Conservation (phyloP, 2,888 invertebrate species). For the Euproctis similis region DNA sequence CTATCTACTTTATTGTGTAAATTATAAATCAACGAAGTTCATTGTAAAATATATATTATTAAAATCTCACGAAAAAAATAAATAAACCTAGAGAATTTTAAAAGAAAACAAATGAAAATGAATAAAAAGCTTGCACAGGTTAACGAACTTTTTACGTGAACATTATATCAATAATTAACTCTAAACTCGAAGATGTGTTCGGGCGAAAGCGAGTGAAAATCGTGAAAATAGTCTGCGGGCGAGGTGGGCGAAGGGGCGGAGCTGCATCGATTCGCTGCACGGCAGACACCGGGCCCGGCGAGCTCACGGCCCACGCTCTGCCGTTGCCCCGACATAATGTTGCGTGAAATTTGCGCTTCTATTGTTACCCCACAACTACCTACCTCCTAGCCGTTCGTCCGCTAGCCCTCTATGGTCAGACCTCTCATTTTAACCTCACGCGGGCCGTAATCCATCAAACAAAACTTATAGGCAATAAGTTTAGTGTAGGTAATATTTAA, state of each 20-base stretch:
- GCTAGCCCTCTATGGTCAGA: conserved; percentile 39
- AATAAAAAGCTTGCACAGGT: neutral
- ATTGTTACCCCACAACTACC: conserved; percentile 51
- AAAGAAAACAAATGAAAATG: neutral
- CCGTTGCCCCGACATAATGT: conserved; percentile 54
- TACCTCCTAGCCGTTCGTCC: conserved; percentile 41
- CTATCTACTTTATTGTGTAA: too few species aligned
- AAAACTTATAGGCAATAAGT: too few species aligned
- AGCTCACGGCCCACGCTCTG: conserved; percentile 21
- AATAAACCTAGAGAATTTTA: too few species aligned
- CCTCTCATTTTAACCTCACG: too few species aligned
- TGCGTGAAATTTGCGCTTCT: conserved; percentile 66
- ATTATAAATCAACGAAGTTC: too few species aligned
- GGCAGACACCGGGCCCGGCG: conserved; percentile 32
- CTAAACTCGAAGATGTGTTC: conserved; percentile 11
- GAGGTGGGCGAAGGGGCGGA: conserved; percentile 35
- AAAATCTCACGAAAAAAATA: too few species aligned
- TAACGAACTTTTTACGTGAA: neutral
- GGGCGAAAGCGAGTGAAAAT: conserved; percentile 19
- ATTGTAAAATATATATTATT: too few species aligned
- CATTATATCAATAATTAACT: neutral
- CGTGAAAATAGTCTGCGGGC: conserved; percentile 28
- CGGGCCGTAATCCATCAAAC: too few species aligned
- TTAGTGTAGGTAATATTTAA: too few species aligned
- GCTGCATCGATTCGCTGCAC: conserved; percentile 63